Conservation (phyloP, 1,140 invertebrate genomes). For the Polypedilum pembai region DNA sequence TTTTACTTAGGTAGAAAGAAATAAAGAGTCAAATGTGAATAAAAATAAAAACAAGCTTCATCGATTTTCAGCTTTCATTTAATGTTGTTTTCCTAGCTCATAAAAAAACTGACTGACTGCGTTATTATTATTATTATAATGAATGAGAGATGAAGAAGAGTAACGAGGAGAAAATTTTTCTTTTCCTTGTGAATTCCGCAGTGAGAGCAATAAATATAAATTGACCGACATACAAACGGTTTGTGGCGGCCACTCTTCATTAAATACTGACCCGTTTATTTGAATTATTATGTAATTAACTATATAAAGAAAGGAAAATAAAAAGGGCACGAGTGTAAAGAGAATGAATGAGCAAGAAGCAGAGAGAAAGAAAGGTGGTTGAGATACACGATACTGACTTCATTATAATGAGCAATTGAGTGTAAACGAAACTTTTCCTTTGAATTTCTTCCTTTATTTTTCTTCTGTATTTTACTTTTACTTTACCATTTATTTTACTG, state of each 20-base stretch:
- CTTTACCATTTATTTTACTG: too few relatives aligned
- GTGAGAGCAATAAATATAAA: not conserved
- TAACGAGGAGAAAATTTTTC: not conserved
- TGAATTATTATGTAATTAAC: constrained; percentile 7
- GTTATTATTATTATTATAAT: not conserved
- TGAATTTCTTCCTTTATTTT: too few relatives aligned
- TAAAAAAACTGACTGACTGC: not conserved
- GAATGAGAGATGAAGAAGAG: not conserved
- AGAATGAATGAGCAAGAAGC: not conserved
- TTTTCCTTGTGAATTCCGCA: not conserved
- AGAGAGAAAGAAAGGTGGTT: not conserved
- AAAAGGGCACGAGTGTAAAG: not conserved
- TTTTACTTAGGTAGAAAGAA: not conserved
- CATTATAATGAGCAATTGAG: not conserved
- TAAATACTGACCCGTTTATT: constrained; percentile 13
- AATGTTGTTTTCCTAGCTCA: not conserved
- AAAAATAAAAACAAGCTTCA: not conserved
- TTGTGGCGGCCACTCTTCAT: not conserved
- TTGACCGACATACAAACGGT: not conserved
- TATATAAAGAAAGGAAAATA: not conserved
- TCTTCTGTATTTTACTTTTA: too few relatives aligned
- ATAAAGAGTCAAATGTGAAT: not conserved
- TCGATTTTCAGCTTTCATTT: not conserved
- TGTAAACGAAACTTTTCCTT: too few relatives aligned
- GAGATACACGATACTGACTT: not conserved